A percentile compares a stretch with the other conserved stretches of the same genome.
Conservation (phyloP, 2,113 vertebrate genomes). For the Aspiorhynchus laticeps region DNA sequence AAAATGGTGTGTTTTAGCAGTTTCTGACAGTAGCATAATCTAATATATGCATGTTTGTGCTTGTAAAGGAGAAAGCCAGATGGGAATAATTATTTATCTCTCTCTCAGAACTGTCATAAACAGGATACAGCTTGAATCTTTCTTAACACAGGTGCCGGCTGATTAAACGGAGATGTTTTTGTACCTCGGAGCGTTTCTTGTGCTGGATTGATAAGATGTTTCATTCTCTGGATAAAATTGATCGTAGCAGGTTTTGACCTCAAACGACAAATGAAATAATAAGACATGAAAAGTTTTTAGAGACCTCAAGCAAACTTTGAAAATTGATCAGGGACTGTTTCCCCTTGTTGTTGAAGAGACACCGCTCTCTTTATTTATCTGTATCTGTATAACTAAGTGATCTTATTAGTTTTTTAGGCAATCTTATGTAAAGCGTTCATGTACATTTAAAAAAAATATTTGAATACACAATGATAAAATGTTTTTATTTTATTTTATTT, state of each 20-base stretch:
- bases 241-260: constrained; percentile 6
- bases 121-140: background rate
- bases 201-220: constrained; percentile 19
- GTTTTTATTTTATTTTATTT: background rate
- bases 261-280: background rate
- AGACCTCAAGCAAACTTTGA: constrained; percentile 5
- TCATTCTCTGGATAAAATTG: constrained; percentile 31
- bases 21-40: background rate
- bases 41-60: background rate
- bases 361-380: background rate
- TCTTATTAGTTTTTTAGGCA: too few relatives aligned
- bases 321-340: background rate
- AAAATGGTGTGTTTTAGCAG: background rate
- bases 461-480: too few relatives aligned
- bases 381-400: background rate
- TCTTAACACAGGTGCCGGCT: constrained; percentile 31
- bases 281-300: background rate
- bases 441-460: too few relatives aligned
- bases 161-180: constrained; percentile 13
- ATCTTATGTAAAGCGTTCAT: too few relatives aligned
- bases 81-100: constrained; percentile 18
- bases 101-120: background rate
- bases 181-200: background rate
- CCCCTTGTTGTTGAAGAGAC: background rate
- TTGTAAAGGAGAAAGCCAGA: background rate